Base-by-base conservation (phyloP, 2,888 invertebrate genomes). In the Norana najaformis region DNA sequence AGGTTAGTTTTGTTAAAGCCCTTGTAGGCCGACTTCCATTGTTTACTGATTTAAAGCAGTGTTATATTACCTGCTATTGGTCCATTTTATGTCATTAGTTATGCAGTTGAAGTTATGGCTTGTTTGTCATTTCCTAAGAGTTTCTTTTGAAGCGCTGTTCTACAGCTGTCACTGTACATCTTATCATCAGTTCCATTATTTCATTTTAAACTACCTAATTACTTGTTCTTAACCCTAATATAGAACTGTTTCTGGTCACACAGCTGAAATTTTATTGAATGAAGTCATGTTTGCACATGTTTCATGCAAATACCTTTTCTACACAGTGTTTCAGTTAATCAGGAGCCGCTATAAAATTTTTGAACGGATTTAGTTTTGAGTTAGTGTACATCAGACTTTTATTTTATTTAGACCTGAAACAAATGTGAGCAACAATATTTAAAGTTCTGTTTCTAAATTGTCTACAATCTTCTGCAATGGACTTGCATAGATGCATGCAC, bases 161-260 rank as follows among this genome's bases (percentile, higher is more conserved):
- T 2, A 69, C n/a, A 6, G n/a, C 69, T 30, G n/a, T 69, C 69
- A n/a, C 69, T 69, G 69, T 30, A 69, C n/a, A n/a, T 30, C n/a
- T 47, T 47, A 14, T 47, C 20, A 1, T n/a, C 69, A n/a, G 2
- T 69, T 6, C n/a, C n/a, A 1, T n/a, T 69, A 69, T 69, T n/a
- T n/a, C 69, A 69, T 69, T 69, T 69, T 69, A n/a, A n/a, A 69
- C 30, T 69, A 69, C 69, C 69, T 69, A 69, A n/a, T 69, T 69
- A n/a, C 69, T 69, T 69, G 11, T 8, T 69, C n/a, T 30, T 69
- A 69, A n/a, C 11, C 69, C 69, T 69, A 8, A 5, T 8, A n/a
- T 30, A 69, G 11, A 23, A n/a, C 30, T n/a, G n/a, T n/a, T 16
- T 11, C 69, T 69, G 30, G n/a, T 69, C 69, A 69, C 69, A n/a